Percentiles rank a stretch among this genome's conserved stretches.
Evolutionary conservation across 92 coral and sea anemone species (phyloP).

Genomic region (Parazoanthus swiftii): DNA sequence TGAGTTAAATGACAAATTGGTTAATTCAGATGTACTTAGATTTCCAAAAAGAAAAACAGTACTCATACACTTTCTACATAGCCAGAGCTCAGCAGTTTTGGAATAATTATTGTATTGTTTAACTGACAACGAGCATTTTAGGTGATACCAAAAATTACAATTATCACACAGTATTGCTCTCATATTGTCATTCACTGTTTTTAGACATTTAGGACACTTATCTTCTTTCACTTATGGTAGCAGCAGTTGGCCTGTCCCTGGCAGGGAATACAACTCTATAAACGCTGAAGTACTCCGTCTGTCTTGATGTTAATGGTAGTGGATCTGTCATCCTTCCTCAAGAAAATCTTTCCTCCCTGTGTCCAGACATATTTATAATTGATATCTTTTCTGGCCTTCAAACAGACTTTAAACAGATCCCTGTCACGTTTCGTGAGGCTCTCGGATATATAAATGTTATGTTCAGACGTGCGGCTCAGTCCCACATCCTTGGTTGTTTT

Average conservation of each 20-base stretch:
- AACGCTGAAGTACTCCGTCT: slow-evolving; percentile 16
- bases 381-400: slow-evolving; percentile 47
- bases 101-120: slow-evolving; percentile 11
- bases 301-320: slow-evolving; percentile 15
- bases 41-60: slow-evolving; percentile 23
- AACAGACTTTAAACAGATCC: slow-evolving; percentile 36
- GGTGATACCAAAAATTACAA: no score
- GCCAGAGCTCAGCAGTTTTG: slow-evolving; percentile 7
- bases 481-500: slow-evolving; percentile 26
- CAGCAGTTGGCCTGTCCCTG: slow-evolving; percentile 15
- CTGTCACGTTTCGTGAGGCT: slow-evolving; percentile 44
- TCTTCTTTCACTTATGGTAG: not conserved
- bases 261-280: not conserved
- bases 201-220: not conserved
- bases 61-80: slow-evolving; percentile 14
- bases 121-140: slow-evolving; percentile 45
- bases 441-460: slow-evolving; percentile 53
- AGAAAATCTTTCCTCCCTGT: slow-evolving; percentile 7
- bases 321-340: slow-evolving; percentile 24
- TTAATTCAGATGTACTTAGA: no score
- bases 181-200: not conserved
- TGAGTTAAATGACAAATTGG: no score
- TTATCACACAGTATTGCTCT: slow-evolving; percentile 35
- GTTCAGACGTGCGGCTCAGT: slow-evolving; percentile 30
- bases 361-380: slow-evolving; percentile 51